Percentiles rank a stretch among this genome's conserved stretches.
Conservation (phyloP, 2,113 vertebrate genomes). For the Lasiurus borealis region DNA sequence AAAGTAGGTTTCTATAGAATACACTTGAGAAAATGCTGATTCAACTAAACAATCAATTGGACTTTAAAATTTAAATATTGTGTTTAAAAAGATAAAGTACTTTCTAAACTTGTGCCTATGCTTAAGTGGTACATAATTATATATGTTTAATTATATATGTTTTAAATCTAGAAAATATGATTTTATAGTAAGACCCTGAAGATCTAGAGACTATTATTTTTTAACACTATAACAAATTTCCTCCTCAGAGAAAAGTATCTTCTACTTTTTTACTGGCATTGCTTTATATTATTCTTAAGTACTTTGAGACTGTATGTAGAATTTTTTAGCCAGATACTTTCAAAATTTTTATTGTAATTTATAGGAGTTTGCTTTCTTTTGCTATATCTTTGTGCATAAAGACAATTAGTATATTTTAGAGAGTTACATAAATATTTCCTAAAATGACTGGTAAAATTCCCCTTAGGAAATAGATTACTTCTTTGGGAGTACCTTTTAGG, state of each 20-base stretch:
- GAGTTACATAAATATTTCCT: conserved; percentile 31
- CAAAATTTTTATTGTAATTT: conserved; percentile 10
- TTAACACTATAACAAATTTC: neutral
- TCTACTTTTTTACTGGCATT: conserved; percentile 13
- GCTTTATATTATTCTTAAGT: neutral
- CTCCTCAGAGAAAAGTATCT: neutral
- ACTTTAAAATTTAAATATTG: conserved; percentile 43
- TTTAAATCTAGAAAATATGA: neutral
- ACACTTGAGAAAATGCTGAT: neutral
- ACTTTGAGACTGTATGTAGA: neutral
- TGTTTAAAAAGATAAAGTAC: neutral
- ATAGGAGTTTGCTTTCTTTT: conserved; percentile 36
- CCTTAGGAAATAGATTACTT: conserved; percentile 3
- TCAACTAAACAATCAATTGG: conserved; percentile 27
- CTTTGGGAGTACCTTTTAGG: conserved; percentile 16
- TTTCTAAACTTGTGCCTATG: neutral
- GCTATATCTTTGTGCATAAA: conserved; percentile 29
- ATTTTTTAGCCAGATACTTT: neutral
- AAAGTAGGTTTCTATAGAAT: neutral
- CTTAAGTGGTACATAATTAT: neutral
- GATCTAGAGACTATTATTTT: conserved; percentile 18
- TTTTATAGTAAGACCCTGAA: conserved; percentile 25
- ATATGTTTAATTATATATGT: conserved; percentile 25
- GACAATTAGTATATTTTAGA: neutral
- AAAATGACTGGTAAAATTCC: neutral